Percentiles rank a stretch among this genome's conserved stretches.
These are phyloP conservation scores for Elgaria multicarinata DNA, from an alignment of 2,113 vertebrate species.

Conservation along the genomic window DNA sequence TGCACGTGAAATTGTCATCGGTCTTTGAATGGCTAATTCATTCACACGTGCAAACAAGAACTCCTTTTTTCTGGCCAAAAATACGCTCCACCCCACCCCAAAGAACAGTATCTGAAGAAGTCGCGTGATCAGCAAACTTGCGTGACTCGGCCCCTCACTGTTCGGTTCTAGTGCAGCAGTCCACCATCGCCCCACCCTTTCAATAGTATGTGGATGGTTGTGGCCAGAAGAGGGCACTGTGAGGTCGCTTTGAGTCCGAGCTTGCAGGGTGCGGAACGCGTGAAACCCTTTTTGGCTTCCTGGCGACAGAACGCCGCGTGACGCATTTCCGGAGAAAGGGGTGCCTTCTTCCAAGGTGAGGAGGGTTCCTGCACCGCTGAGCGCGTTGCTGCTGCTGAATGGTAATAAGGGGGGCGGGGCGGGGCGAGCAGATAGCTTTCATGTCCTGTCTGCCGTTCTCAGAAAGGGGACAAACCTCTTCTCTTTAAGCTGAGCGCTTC, in stretches of 20 bases:
- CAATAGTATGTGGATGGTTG: background rate
- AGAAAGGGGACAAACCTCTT: background rate
- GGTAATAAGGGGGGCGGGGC: background rate
- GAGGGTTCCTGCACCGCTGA: background rate
- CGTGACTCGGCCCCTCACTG: background rate
- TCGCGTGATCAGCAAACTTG: too few species aligned
- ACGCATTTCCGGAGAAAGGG: background rate
- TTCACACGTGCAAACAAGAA: too few species aligned
- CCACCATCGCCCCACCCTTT: background rate
- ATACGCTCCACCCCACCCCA: too few species aligned
- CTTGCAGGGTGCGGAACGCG: too few species aligned
- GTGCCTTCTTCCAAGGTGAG: background rate
- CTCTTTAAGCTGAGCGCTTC: background rate
- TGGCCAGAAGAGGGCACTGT: background rate
- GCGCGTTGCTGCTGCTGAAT: background rate
- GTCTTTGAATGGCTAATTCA: too few species aligned
- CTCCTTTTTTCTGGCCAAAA: too few species aligned
- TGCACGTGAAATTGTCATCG: too few species aligned
- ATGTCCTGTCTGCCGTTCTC: background rate
- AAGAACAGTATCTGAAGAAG: too few species aligned
- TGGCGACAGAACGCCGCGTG: background rate
- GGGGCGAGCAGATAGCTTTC: background rate
- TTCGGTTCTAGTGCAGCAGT: too few species aligned
- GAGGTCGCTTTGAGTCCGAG: fast-evolving
- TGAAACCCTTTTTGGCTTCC: background rate